Evolutionary conservation across 1,140 invertebrate species (phyloP).

Genomic region (Phortica variegata): DNA sequence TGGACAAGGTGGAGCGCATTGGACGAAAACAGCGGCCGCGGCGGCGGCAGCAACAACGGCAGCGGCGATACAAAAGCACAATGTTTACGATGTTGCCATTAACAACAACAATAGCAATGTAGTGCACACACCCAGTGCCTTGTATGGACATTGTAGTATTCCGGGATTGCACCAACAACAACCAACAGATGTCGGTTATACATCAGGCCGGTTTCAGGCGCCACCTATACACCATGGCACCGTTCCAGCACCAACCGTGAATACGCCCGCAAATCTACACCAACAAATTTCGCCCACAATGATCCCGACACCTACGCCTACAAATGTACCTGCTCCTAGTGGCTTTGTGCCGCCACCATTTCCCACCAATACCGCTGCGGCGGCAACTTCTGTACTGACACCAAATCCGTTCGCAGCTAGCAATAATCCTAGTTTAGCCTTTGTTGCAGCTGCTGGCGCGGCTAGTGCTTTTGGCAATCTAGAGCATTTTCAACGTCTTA

Average conservation of each 20-base stretch:
- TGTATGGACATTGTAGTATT: slow-evolving; percentile 26
- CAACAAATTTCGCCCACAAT: slow-evolving; percentile 17
- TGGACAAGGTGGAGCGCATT: slow-evolving; percentile 48
- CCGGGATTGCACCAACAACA: slow-evolving; percentile 15
- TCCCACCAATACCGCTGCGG: slow-evolving; percentile 19
- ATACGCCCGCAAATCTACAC: slow-evolving; percentile 6
- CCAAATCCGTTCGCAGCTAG: slow-evolving; percentile 47
- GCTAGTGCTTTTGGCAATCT: slow-evolving; percentile 39
- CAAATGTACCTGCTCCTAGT: slow-evolving; percentile 52
- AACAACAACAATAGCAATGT: slow-evolving; percentile 10
- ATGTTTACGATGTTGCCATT: slow-evolving; percentile 17
- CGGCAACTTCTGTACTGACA: slow-evolving; percentile 35
- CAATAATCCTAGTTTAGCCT: slow-evolving; percentile 28
- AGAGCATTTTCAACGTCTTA: no score
- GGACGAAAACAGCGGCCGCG: slow-evolving; percentile 43
- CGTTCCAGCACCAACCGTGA: slow-evolving; percentile 29
- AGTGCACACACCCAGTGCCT: slow-evolving; percentile 19
- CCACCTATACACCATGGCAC: slow-evolving; percentile 32
- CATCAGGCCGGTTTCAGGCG: slow-evolving; percentile 41
- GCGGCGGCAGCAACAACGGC: slow-evolving; percentile 21
- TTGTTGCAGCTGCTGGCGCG: no score
- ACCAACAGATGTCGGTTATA: slow-evolving; percentile 26
- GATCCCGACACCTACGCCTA: slow-evolving; percentile 29
- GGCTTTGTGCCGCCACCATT: slow-evolving; percentile 46
- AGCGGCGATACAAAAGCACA: slow-evolving; percentile 26